Percentiles rank a stretch among this genome's conserved stretches.
phyloP scores from a whole-genome alignment of 2,797 vertebrate genomes.

The Lutjanus argentimaculatus region DNA sequence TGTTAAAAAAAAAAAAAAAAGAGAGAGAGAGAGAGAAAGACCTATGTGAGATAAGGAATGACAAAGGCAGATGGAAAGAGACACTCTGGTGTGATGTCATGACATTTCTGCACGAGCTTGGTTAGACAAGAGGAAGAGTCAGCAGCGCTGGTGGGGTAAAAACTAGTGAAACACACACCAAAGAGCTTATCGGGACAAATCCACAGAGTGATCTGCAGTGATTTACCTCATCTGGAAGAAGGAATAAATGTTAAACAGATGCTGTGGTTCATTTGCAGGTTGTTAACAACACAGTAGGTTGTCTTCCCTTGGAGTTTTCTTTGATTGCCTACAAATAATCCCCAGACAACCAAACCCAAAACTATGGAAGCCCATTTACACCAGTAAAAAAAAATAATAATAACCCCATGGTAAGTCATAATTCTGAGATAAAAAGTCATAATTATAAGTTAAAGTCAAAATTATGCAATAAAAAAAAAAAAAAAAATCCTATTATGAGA shows the following conservation, averaged over 20 bases:
- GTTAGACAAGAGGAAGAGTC: slow-evolving; percentile 37
- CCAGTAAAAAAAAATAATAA: no score
- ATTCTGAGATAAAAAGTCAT: no score
- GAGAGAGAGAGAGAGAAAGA: slow-evolving; percentile 2
- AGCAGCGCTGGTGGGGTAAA: background rate
- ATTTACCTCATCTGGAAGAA: slow-evolving; percentile 52
- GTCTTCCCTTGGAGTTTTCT: slow-evolving; percentile 41
- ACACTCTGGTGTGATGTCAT: slow-evolving; percentile 58
- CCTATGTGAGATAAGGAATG: slow-evolving; percentile 54
- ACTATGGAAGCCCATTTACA: no score
- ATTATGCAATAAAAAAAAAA: no score
- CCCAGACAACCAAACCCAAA: slow-evolving; percentile 32
- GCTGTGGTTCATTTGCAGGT: slow-evolving; percentile 60
- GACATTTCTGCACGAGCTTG: slow-evolving; percentile 29
- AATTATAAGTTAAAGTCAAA: no score
- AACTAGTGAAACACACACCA: slow-evolving; percentile 24
- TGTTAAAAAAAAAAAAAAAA: slow-evolving; percentile 51
- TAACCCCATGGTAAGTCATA: no score
- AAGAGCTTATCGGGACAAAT: slow-evolving; percentile 45
- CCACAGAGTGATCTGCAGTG: slow-evolving; percentile 29
- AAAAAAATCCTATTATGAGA: no score
- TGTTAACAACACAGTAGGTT: slow-evolving; percentile 53
- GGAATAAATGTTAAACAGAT: slow-evolving; percentile 61
- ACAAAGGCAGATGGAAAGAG: slow-evolving; percentile 70
- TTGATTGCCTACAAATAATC: slow-evolving; percentile 37